Base-by-base conservation (phyloP, 2,797 vertebrate species). In the Cossypha dichroa region DNA sequence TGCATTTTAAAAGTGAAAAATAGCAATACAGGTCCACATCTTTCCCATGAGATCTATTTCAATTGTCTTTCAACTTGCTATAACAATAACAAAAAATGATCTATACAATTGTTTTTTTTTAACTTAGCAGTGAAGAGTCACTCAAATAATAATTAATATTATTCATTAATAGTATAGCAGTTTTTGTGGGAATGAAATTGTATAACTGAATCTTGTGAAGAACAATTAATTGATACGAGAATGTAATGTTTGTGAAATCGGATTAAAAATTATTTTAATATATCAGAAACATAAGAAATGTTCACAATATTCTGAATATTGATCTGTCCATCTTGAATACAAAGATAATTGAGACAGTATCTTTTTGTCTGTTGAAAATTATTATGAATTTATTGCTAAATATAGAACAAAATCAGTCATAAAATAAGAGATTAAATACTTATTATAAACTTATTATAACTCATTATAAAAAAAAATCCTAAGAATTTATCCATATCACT, bases 91-190 rank as follows among this genome's bases (percentile, higher is more conserved):
- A 55, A 48, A 43, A 36, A 36, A 9, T 26, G 3, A 5, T 41
- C 1, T 9, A 19, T 51, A 25, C 2, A 13, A 41, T 3, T 0
- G 10, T 0, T 20, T 70, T 60, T 60, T 60, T 67, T 62, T 5
- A 52, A 29, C 4, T 81, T 15, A 75, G 5, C 33, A 78, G 5
- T 15, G 22, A 78, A 7, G 15, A 59, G 9, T 68, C 64, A 64
- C 13, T 63, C 4, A 66, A 73, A 73, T 8, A 85, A 45, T 33
- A 59, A 56, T 68, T 56, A 56, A 59, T 10, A 28, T 58, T 41
- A 56, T 70, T 34, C 3, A 60, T 75, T 60, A 45, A 33, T 56
- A 75, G 21, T 31, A 56, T 9, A 68, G 7, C 5, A 43, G 7
- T 70, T 79, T 29, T 70, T 68, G 13, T 81, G 9, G 14, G 22